Evolutionary conservation across 2,797 vertebrate genomes (phyloP).

Genomic region (Emydoidea blandingii): DNA sequence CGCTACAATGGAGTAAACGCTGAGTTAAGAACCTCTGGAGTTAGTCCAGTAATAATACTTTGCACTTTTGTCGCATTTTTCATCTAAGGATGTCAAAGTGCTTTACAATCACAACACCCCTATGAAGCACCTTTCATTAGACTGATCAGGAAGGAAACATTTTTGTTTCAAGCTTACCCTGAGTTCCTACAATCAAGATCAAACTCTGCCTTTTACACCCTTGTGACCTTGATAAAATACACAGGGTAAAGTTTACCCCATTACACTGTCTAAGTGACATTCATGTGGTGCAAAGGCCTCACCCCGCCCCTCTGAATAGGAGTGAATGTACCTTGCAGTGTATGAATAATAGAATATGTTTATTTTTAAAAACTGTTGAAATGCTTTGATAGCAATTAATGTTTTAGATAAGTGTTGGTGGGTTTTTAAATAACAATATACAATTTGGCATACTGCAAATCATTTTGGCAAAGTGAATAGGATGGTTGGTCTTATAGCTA

Average conservation of each 20-base stretch:
- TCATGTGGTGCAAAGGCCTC: neutral
- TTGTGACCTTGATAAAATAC: slow-evolving; percentile 15
- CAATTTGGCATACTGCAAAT: neutral
- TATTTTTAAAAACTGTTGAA: slow-evolving; percentile 31
- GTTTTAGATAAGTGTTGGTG: slow-evolving; percentile 31
- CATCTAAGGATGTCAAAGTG: neutral
- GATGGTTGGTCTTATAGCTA: slow-evolving; percentile 2
- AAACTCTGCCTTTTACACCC: slow-evolving; percentile 17
- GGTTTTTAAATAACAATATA: slow-evolving; percentile 25
- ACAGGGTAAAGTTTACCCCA: neutral
- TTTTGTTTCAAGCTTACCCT: slow-evolving; percentile 7
- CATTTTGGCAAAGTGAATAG: neutral
- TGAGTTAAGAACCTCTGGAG: slow-evolving; percentile 9
- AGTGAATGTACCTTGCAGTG: neutral
- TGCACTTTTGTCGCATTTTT: neutral
- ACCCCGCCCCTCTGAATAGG: neutral
- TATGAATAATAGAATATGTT: neutral
- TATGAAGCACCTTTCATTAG: neutral
- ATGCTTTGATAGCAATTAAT: slow-evolving; percentile 35
- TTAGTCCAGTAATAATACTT: neutral
- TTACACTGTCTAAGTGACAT: neutral
- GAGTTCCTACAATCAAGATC: neutral
- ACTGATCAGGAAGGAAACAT: neutral
- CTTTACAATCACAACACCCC: neutral
- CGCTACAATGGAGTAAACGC: neutral